Evolutionary conservation across 2,113 vertebrate species (phyloP), one percentile per base, ranked within the genome.

Genomic region (Callaeas wilsoni): DNA sequence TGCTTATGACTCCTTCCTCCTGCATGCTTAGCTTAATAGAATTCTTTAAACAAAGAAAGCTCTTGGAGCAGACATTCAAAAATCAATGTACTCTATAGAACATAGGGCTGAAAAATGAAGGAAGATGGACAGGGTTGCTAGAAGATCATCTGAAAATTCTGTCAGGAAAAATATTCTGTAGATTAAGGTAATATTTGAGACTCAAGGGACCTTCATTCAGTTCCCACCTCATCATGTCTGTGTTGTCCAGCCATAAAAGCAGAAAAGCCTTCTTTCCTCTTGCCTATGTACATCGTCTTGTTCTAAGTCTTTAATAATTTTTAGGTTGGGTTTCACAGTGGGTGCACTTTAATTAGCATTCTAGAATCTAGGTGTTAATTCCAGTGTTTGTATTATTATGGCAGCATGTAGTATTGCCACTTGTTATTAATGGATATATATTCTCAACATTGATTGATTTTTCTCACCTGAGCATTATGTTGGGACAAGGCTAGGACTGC

Each of bases 1-100:
- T 82, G 69, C 57, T 90, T 84, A 49, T 67, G 42, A 44, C 37
- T 76, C 30, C 57, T 65, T 89, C 14, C 14, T 87, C 32, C 37
- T 64, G 50, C 60, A 50, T 56, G 23, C 22, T 84, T 53, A 84
- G 25, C 52, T 75, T 76, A 84, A 87, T 2, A 56, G 50, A 91
- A 87, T 63, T 77, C 22, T 60, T 89, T 68, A 75, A 92, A 71
- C 35, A 92, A 93, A 75, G 83, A 27, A 65, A 85, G 30, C 57
- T 70, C 56, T 65, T 75, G 64, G 26, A 75, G 26, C 12, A 93
- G 53, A 52, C 32, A 39, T 89, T 90, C 21, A 71, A 83, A 95
- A 91, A 80, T 83, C 81, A 85, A 44, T 79, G 70, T 62, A 50
- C 46, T 2, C 1, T 60, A 20, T 27, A 42, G 53, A 88, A 37